A percentile compares a stretch with the other conserved stretches of the same genome.
phyloP scores from a whole-genome alignment of 2,113 vertebrate genomes.

The Megaptera novaeangliae region DNA sequence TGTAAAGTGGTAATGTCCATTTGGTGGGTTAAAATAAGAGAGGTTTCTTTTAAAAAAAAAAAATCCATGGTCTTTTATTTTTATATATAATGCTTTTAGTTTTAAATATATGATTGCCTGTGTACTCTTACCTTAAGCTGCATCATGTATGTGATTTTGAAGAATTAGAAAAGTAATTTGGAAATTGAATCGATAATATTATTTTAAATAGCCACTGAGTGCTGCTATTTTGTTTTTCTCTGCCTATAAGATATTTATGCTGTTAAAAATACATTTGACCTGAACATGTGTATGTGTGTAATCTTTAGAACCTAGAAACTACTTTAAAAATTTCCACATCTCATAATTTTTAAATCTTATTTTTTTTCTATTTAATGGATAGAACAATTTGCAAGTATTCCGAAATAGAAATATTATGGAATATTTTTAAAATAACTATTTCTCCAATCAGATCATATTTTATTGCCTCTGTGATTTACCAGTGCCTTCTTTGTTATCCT shows the following conservation, averaged over 20 bases:
- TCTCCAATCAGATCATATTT: not conserved
- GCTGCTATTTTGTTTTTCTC: not conserved
- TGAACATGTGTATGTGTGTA: not conserved
- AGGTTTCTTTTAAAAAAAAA: not conserved
- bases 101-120: not conserved
- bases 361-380: not conserved
- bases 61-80: not conserved
- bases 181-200: not conserved
- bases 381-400: not conserved
- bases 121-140: not conserved
- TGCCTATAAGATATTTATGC: not conserved
- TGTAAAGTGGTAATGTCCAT: not conserved
- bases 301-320: not conserved
- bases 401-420: not conserved
- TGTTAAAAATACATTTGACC: not conserved
- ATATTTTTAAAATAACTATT: not conserved
- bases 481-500: not conserved
- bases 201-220: constrained; percentile 2
- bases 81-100: not conserved
- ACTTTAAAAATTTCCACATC: not conserved
- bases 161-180: constrained; percentile 11
- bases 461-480: not conserved
- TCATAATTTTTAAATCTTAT: not conserved
- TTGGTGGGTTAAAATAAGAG: not conserved
- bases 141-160: not conserved